phyloP scores from a whole-genome alignment of 2,113 vertebrate species.

The Sula dactylatra region DNA sequence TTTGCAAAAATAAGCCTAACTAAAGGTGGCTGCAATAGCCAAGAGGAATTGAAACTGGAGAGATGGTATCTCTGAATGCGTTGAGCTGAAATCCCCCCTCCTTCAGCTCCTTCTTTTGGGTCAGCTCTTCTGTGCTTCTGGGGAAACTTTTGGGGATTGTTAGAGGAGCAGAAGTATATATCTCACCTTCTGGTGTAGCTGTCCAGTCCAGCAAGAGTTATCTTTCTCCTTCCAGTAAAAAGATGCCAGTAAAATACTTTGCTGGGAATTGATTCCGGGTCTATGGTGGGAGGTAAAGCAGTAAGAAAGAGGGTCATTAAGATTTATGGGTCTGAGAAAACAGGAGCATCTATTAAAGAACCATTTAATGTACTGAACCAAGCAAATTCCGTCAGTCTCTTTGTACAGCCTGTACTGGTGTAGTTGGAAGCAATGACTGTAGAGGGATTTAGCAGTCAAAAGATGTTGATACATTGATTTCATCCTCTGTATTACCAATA shows the following conservation, averaged over 20 bases:
- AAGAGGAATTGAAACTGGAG: background rate
- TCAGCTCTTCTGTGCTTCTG: background rate
- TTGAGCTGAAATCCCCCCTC: background rate
- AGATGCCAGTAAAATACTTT: background rate
- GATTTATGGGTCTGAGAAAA: background rate
- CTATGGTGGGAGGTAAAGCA: background rate
- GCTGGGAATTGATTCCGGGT: background rate
- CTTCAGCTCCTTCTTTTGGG: background rate
- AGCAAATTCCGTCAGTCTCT: background rate
- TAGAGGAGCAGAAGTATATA: background rate
- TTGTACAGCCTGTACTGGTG: background rate
- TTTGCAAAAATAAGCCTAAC: background rate
- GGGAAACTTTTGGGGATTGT: background rate
- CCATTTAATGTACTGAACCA: background rate
- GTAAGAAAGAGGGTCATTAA: background rate
- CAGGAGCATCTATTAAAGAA: background rate
- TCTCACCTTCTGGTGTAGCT: background rate
- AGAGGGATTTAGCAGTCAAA: background rate
- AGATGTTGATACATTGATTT: background rate
- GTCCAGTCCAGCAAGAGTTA: background rate
- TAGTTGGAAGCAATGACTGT: background rate
- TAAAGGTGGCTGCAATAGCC: background rate
- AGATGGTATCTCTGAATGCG: background rate
- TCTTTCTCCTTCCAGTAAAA: background rate
- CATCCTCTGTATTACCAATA: background rate